Base-by-base conservation (phyloP, 1,140 invertebrate genomes). In the Drosophila obscura region DNA sequence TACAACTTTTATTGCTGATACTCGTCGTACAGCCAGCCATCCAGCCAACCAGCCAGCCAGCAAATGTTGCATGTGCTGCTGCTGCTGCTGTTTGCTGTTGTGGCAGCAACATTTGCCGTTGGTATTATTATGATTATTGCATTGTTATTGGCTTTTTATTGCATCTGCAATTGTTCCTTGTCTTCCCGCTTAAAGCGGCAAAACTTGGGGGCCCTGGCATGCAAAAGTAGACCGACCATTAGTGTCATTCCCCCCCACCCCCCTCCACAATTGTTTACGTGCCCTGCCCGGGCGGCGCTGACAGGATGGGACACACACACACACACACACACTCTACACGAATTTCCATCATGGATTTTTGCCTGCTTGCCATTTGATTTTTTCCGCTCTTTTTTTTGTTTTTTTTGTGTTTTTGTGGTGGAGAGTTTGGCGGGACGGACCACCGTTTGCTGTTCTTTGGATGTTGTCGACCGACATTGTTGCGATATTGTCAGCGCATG, bases 1-100 rank as follows among this genome's bases (percentile, higher is more conserved):
- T 87, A 87, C 79, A 87, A 88, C 83, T 87, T 87, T 87, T 87
- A 88, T 88, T 81, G 82, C 71, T 87, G 82, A 87, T 87, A 88
- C 73, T 73, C 75, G 31, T 31, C 31, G 31, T 31, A 31, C 74
- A 69, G n/a, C 51, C 31, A 52, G 16, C 31, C 15, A 28, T 22
- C 22, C 22, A 22, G 22, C 22, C 16, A 19, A 1, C 19, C 78
- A 69, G n/a, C 50, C 31, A 52, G 16, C 51, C 15, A 28, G 63
- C 80, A 84, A 80, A 77, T 74, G 82, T 85, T 78, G 82, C 77
- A 73, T 22, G 50, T 62, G 72, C 11, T 48, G 62, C 24, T 31
- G 19, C 22, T 46, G 26, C 26, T 53, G 35, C 43, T 46, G n/a
- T 58, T 50, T 46, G 62, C 46, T n/a, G 44, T 46, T 46, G 31